phyloP scores from a whole-genome alignment of 2,888 invertebrate genomes.

The Nysson spinosus region DNA sequence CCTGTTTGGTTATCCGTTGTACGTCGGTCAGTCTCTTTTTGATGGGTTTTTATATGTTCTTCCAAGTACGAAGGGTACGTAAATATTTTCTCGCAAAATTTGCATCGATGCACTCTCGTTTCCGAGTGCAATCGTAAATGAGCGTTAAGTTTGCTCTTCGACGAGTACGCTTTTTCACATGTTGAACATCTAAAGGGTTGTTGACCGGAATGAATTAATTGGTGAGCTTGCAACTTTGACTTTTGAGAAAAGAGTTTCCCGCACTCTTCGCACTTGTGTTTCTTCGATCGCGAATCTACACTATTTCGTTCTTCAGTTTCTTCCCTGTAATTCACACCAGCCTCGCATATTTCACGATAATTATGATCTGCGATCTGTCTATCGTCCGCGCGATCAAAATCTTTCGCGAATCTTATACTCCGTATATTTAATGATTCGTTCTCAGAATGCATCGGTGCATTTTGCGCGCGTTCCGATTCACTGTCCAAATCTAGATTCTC shows the following conservation, averaged over 20 bases:
- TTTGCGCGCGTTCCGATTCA: slow-evolving; percentile 40
- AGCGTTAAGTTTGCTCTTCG: slow-evolving; percentile 74
- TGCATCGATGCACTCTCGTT: slow-evolving; percentile 72
- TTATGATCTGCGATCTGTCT: slow-evolving; percentile 24
- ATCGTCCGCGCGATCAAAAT: slow-evolving; percentile 18
- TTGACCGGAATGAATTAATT: slow-evolving; percentile 65
- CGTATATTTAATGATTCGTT: slow-evolving; percentile 34
- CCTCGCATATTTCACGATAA: slow-evolving; percentile 37
- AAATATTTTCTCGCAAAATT: slow-evolving; percentile 74
- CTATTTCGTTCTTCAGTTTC: slow-evolving; percentile 17
- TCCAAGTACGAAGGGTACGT: slow-evolving; percentile 75
- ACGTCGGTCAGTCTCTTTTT: slow-evolving; percentile 34
- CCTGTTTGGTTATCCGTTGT: too few species aligned
- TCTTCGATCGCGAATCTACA: slow-evolving; percentile 32
- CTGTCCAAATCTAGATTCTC: slow-evolving; percentile 51
- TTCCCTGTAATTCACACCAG: slow-evolving; percentile 37
- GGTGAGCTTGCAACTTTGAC: slow-evolving; percentile 70
- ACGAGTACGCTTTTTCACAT: slow-evolving; percentile 71
- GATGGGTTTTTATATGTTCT: slow-evolving; percentile 73
- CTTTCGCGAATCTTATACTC: slow-evolving; percentile 43
- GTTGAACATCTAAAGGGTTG: slow-evolving; percentile 69
- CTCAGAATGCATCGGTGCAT: slow-evolving; percentile 37
- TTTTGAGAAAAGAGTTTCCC: slow-evolving; percentile 66
- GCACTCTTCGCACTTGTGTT: slow-evolving; percentile 68
- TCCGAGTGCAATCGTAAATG: slow-evolving; percentile 71